Base-by-base conservation (phyloP, 2,888 invertebrate genomes). In the Lutraria lutraria region DNA sequence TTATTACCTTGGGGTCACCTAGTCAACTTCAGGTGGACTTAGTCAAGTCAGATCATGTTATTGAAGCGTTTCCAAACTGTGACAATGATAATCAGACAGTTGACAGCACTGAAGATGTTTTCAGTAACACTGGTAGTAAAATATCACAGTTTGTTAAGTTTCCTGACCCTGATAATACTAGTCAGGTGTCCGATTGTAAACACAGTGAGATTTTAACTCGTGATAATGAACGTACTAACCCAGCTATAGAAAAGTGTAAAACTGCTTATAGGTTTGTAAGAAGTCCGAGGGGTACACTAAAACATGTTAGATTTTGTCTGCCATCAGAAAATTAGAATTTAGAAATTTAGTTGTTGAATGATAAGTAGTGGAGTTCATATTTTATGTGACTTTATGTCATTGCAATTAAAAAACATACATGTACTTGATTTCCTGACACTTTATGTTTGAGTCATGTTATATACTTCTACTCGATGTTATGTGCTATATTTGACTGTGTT, bases 271-370 rank as follows among this genome's bases (percentile, higher is more conserved):
- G 25, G 29, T 83, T 83, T 60, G 80, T 76, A 60, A 81, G 85
- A 52, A 88, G 88, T 29, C 88, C 88, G 0, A 82, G 60, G 34
- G 88, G 88, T 29, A 60, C 82, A 16, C 25, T 82, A 60, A 88
- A 88, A 52, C 79, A 72, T 31, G 88, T 88, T 13, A 60, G 88
- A 29, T 88, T 88, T 60, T 85, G 82, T 85, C 63, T 82, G 25
- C 81, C 85, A 68, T 43, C 54, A 16, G 83, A 76, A 1, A 21
- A 25, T 29, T 81, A 72, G 52, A 81, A 29, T 6, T n/a, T 79
- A 16, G n/a, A 25, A 31, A 76, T 56, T 56, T 3, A 12, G 56
- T 2, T 56, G 21, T 21, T 56, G 56, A 56, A 12, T 56, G 13
- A 12, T 19, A 56, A 16, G 3, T 56, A 19, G 3, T 56, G 21